Base-by-base conservation (phyloP, 2,888 invertebrate genomes). In the Hirtodrosophila alboralis region DNA sequence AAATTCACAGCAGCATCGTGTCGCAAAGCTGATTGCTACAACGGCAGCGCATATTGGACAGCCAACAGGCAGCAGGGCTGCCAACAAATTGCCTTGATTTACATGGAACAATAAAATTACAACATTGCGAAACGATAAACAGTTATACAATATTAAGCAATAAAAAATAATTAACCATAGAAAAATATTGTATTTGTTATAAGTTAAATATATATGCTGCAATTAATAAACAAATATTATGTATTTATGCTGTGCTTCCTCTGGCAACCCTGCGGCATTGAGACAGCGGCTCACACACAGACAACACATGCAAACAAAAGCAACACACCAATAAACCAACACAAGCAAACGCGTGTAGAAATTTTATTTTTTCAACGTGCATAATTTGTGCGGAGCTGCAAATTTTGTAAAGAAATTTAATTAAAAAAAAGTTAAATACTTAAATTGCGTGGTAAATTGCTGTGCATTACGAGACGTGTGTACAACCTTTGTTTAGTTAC, bases 311-410 rank as follows among this genome's bases (percentile, higher is more conserved):
- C 51, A 63, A 37, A 57, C 9, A 3, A 6, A 37, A 36, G 13
- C 37, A 40, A 40, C 83, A 78, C 75, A 63, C 34, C 16, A 26
- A 59, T 34, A 14, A 13, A 54, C 51, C 16, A 53, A 67, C 41
- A 84, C 75, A 58, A 52, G 40, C 56, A 44, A 60, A 63, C 36
- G 53, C 44, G 30, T 53, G 33, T 36, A 47, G 34, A 68, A 59
- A 44, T 51, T 37, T 56, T 67, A n/a, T 71, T 72, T 74, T 73
- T 75, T 62, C 72, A 41, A 59, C 80, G 63, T 78, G 78, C 85
- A 75, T 65, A 78, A 84, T 68, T 85, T 52, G 54, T 68, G 57
- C 54, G 63, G 41, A 62, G 47, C 56, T 61, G 36, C 18, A 26
- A 65, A 65, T 40, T 59, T 28, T 36, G 27, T 51, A 16, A 9